Base-by-base conservation (phyloP, 2,888 invertebrate species). In the Agriopis leucophaearia region DNA sequence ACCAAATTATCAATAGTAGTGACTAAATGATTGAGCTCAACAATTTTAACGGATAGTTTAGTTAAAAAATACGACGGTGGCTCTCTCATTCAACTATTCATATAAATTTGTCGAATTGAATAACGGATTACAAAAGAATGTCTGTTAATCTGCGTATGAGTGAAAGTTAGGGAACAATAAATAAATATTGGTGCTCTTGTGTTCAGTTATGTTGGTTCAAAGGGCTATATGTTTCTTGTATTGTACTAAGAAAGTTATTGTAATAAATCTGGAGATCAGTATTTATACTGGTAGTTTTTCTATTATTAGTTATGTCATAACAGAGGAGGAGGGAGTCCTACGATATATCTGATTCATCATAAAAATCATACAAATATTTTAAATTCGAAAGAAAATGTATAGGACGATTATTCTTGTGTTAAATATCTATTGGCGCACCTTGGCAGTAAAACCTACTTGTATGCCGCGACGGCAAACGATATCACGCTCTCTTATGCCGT, bases 121-220 rank as follows among this genome's bases (percentile, higher is more conserved):
- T 42, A 64, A 67, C 60, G 68, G 64, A 64, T 60, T 68, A 68
- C 68, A 68, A 68, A 68, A 68, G 68, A 64, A 68, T 59, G 55
- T 70, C 47, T 60, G 65, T 56, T 64, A 67, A 65, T 63, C 61
- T 61, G 58, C 61, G 38, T 60, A 56, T 38, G 50, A 67, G 71
- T 64, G 71, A 72, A 72, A 72, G 71, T 72, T 57, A 54, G 18
- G 38, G 40, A 58, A 64, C 64, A 51, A 66, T 68, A 61, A 68
- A 70, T 68, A 45, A 72, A 68, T 68, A 68, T 56, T 61, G 52
- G 56, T 63, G 13, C 44, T 50, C 57, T 57, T 64, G 50, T 58
- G 15, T 36, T 1, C 51, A 40, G 58, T 51, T 57, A n/a, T n/a
- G 48, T 57, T 44, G 45, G 40, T 9, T 50, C 18, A 50, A 55